phyloP scores from a whole-genome alignment of 2,888 invertebrate genomes.

The Cabera pusaria region DNA sequence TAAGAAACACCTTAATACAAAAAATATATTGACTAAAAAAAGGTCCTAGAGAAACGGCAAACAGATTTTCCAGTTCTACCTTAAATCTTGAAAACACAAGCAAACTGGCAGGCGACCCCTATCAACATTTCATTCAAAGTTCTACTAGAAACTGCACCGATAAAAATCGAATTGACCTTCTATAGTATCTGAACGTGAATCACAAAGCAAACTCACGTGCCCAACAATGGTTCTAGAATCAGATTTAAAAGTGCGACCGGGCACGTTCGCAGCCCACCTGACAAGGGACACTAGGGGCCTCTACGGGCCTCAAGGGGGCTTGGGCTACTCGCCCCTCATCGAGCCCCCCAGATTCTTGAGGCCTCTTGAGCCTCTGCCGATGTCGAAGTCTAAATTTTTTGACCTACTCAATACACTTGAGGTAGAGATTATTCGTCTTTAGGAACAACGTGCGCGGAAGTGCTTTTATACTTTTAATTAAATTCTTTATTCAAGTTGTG shows the following conservation, averaged over 20 bases:
- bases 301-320: slow-evolving; percentile 35
- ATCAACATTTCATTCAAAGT: too few species aligned
- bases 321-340: slow-evolving; percentile 41
- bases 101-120: too few species aligned
- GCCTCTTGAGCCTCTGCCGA: slow-evolving; percentile 42
- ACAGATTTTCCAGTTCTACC: too few species aligned
- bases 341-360: slow-evolving; percentile 37
- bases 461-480: too few species aligned
- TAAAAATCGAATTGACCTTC: slow-evolving; percentile 28
- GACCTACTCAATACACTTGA: slow-evolving; percentile 42
- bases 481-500: too few species aligned
- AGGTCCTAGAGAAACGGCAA: too few species aligned
- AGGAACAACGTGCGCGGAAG: background rate
- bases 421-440: slow-evolving; percentile 26
- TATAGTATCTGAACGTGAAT: slow-evolving; percentile 27
- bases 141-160: slow-evolving; percentile 18
- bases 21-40: too few species aligned
- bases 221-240: slow-evolving; percentile 42
- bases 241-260: slow-evolving; percentile 49
- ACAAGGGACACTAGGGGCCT: slow-evolving; percentile 39
- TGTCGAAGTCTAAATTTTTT: slow-evolving; percentile 52
- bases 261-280: slow-evolving; percentile 56
- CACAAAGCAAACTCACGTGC: slow-evolving; percentile 32
- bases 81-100: too few species aligned
- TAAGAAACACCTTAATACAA: too few species aligned